These are phyloP conservation scores for Mactromeris polynyma DNA, from an alignment of 2,888 invertebrate genomes.

Conservation along the genomic window DNA sequence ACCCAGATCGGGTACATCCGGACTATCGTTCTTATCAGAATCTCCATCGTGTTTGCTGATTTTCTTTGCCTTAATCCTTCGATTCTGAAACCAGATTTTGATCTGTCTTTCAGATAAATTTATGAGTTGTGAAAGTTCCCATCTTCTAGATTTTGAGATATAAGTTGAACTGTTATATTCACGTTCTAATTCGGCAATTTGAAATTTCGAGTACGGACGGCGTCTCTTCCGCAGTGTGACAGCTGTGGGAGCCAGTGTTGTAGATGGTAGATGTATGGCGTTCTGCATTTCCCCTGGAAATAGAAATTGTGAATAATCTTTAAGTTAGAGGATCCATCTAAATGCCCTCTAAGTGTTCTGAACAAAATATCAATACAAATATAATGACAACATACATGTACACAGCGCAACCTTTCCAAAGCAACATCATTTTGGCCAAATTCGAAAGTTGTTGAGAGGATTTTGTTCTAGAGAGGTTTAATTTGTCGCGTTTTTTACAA, in stretches of 20 bases:
- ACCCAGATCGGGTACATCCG: constrained; percentile 66
- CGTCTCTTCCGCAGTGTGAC: constrained; percentile 92
- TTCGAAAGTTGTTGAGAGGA: no score
- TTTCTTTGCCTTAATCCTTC: constrained; percentile 86
- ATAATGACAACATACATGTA: background rate
- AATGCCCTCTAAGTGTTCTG: background rate
- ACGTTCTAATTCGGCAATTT: constrained; percentile 98
- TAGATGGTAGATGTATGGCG: constrained; percentile 82
- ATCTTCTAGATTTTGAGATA: constrained; percentile 98
- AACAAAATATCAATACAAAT: background rate
- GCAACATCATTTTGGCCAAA: no score
- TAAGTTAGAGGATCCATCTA: background rate
- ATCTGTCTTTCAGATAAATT: constrained; percentile 89
- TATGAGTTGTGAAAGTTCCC: constrained; percentile 98
- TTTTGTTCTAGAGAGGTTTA: no score
- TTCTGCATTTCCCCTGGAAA: constrained; percentile 81
- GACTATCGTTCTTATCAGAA: constrained; percentile 68
- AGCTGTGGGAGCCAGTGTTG: constrained; percentile 83
- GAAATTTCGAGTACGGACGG: constrained; percentile 99
- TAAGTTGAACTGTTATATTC: constrained; percentile 99
- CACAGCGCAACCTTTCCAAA: no score
- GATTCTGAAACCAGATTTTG: constrained; percentile 87
- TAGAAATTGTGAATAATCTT: constrained; percentile 33
- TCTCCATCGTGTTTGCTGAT: constrained; percentile 81
- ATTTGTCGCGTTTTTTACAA: no score